These are phyloP conservation scores for Conomelus anceps DNA, from an alignment of 2,888 invertebrate species.

Conservation along the genomic window DNA sequence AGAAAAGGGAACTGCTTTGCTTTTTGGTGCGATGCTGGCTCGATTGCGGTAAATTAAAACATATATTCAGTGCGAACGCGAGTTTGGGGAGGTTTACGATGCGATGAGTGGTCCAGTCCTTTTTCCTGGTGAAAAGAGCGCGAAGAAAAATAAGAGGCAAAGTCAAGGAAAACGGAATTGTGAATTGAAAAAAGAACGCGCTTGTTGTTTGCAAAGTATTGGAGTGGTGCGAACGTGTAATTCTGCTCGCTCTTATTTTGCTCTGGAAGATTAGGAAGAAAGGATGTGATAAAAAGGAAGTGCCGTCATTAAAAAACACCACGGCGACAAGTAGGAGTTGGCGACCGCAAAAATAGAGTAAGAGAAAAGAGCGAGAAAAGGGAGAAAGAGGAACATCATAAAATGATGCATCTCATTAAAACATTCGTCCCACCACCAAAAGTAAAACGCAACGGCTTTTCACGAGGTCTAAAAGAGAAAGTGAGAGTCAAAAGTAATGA, in stretches of 20 bases:
- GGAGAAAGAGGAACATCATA: neutral
- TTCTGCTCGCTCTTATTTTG: neutral
- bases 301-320: neutral
- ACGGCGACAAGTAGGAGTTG: neutral
- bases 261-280: neutral
- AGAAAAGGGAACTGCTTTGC: too few species aligned
- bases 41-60: neutral
- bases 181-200: neutral
- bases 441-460: neutral
- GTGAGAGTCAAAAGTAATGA: neutral
- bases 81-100: neutral
- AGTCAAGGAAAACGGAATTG: neutral
- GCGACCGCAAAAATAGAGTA: neutral
- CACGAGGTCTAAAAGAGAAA: neutral
- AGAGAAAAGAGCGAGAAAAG: neutral
- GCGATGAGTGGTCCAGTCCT: neutral
- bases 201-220: neutral
- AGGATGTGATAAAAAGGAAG: neutral
- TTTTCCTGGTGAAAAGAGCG: neutral
- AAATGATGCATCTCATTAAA: neutral
- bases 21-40: too few species aligned
- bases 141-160: neutral
- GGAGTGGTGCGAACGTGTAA: neutral
- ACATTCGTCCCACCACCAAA: neutral
- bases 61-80: neutral